Conservation (phyloP, 53 echinoderm and acorn worm species). For the Henricia sp. region DNA sequence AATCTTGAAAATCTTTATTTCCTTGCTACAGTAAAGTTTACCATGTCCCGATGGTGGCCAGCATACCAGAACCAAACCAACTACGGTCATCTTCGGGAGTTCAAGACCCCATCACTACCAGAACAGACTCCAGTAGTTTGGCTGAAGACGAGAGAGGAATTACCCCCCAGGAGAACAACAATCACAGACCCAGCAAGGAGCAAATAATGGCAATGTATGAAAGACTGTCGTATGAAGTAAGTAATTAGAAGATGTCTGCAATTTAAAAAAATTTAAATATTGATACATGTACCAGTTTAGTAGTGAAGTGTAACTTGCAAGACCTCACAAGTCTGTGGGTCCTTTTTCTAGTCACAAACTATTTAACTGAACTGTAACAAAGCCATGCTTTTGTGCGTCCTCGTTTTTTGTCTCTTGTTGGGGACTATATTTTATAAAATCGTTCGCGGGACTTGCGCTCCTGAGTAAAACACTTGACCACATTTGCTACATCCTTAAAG, state of each 20-base stretch:
- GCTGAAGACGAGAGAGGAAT: neutral
- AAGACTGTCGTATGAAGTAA: slow-evolving; percentile 78
- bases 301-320: too few species aligned
- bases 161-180: slow-evolving; percentile 10
- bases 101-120: neutral
- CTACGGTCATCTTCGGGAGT: neutral
- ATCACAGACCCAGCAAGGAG: slow-evolving; percentile 81
- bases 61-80: slow-evolving; percentile 16
- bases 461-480: too few species aligned
- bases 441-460: too few species aligned
- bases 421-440: too few species aligned
- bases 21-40: slow-evolving; percentile 39
- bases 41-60: slow-evolving; percentile 39
- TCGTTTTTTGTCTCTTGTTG: too few species aligned
- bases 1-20: too few species aligned
- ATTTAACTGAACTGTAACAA: too few species aligned
- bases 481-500: too few species aligned
- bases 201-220: slow-evolving; percentile 83
- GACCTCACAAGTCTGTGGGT: too few species aligned
- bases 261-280: neutral
- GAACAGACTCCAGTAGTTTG: neutral
- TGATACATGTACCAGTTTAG: too few species aligned
- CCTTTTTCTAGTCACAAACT: too few species aligned
- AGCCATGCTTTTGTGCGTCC: too few species aligned
- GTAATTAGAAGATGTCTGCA: neutral